Percentiles rank a stretch among this genome's conserved stretches.
phyloP scores from a whole-genome alignment of 64 coral and sea anemone genomes.

The Montipora foliosa region DNA sequence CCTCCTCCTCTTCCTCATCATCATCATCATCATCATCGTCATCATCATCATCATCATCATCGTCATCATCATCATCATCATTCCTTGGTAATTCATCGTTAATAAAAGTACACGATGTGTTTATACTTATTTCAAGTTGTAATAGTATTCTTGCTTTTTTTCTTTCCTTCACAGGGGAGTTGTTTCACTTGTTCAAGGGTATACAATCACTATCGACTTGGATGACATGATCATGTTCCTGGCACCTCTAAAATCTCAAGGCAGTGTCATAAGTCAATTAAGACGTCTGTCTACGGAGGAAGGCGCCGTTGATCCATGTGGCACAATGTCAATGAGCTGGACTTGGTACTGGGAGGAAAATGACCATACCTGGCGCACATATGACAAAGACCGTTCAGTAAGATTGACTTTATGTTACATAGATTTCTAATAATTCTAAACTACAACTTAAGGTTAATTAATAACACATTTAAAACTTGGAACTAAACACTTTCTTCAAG shows the following conservation, averaged over 20 bases:
- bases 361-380: neutral
- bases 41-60: too few relatives aligned
- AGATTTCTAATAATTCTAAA: too few relatives aligned
- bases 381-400: neutral
- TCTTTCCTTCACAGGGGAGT: neutral
- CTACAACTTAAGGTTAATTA: too few relatives aligned
- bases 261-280: neutral
- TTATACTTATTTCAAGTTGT: too few relatives aligned
- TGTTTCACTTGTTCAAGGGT: neutral
- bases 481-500: too few relatives aligned
- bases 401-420: neutral
- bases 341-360: conserved; percentile 76
- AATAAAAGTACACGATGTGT: too few relatives aligned
- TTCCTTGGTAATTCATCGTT: too few relatives aligned
- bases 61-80: too few relatives aligned
- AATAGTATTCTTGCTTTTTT: neutral
- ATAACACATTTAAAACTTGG: too few relatives aligned
- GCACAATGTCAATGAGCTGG: conserved; percentile 53
- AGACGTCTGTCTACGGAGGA: conserved; percentile 70
- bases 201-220: neutral
- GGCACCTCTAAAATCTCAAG: neutral
- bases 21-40: too few relatives aligned
- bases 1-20: too few relatives aligned
- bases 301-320: neutral
- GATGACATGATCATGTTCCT: neutral